phyloP scores from a whole-genome alignment of 2,113 vertebrate genomes.

The Hypanus sabinus region DNA sequence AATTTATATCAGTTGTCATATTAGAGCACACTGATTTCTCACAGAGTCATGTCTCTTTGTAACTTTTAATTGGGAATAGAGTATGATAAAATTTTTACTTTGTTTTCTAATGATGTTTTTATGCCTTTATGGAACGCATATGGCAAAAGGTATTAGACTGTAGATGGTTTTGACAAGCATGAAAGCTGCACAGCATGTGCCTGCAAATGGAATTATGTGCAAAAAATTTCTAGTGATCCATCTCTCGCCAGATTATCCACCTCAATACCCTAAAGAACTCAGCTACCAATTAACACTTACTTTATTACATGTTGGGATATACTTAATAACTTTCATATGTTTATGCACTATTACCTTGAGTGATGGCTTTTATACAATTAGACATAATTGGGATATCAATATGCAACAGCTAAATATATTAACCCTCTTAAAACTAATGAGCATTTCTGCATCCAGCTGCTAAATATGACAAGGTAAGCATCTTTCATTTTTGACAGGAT shows the following conservation, averaged over 20 bases:
- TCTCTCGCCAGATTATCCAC: slow-evolving; percentile 85
- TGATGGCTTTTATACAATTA: slow-evolving; percentile 93
- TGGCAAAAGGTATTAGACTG: slow-evolving; percentile 78
- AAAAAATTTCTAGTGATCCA: slow-evolving; percentile 79
- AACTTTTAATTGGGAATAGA: slow-evolving; percentile 37
- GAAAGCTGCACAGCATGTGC: slow-evolving; percentile 81
- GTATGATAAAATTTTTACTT: slow-evolving; percentile 33
- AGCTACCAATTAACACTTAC: slow-evolving; percentile 92
- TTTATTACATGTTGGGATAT: slow-evolving; percentile 87
- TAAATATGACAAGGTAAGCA: slow-evolving; percentile 90
- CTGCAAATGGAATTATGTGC: slow-evolving; percentile 82
- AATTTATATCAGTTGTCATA: slow-evolving; percentile 35
- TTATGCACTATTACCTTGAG: slow-evolving; percentile 99
- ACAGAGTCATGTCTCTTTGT: slow-evolving; percentile 35
- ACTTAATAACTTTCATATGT: slow-evolving; percentile 87
- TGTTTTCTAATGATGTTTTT: slow-evolving; percentile 65
- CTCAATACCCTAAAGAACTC: slow-evolving; percentile 83
- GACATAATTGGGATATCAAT: slow-evolving; percentile 98
- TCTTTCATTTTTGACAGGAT: slow-evolving; percentile 88
- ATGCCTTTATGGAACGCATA: slow-evolving; percentile 66
- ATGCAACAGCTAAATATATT: slow-evolving; percentile 99
- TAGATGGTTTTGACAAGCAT: slow-evolving; percentile 81
- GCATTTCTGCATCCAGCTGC: slow-evolving; percentile 89
- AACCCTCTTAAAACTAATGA: slow-evolving; percentile 98
- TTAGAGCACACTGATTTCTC: slow-evolving; percentile 10